Evolutionary conservation across 64 coral and sea anemone genomes (phyloP), one percentile per base, ranked within the genome.

Genomic region (Acropora tenuis): DNA sequence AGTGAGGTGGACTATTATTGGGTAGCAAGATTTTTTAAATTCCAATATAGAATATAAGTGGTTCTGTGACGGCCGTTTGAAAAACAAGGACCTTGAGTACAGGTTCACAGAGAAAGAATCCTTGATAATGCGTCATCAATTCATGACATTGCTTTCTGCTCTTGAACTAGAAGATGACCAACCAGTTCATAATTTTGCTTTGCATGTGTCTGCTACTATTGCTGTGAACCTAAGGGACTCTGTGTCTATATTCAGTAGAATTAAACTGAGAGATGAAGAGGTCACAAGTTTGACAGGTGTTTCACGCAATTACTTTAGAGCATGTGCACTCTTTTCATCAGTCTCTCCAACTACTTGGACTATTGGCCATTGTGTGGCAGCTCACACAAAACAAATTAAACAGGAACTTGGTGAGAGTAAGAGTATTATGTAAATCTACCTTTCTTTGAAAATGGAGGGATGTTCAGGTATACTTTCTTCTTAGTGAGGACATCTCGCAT

Each of bases 401-500:
- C 30, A 30, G 30, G 30, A 30, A 30, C 30, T 30, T 30, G 30
- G 30, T 30, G 30, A 30, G 30, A 30, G 30, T 47, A 43, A 75
- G 30, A 75, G 73, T 8, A 75, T 11, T 75, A 75, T 43, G 41
- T 75, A 75, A 75, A 63, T 58, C 43, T 82, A 65, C 79, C 79
- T 82, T 82, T 82, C 73, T 75, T 75, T 44, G 41, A 41, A 82
- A 82, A 65, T 59, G 55, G 79, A 42, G 79, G 79, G n/a, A 81
- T 93, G 77, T 93, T 93, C 30, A 93, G 50, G 59, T 87, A 74
- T 12, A 81, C 91, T 78, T 86, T 87, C 41, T 88, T 93, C 77
- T 81, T 93, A 18, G 91, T 93, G 18, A 93, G 55, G 19, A 93
- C 42, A 50, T 93, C 91, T 42, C 84, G 44, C n/a, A 88, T 74